Evolutionary conservation across 2,797 vertebrate genomes (phyloP).

Genomic region (Sebastes steindachneri): DNA sequence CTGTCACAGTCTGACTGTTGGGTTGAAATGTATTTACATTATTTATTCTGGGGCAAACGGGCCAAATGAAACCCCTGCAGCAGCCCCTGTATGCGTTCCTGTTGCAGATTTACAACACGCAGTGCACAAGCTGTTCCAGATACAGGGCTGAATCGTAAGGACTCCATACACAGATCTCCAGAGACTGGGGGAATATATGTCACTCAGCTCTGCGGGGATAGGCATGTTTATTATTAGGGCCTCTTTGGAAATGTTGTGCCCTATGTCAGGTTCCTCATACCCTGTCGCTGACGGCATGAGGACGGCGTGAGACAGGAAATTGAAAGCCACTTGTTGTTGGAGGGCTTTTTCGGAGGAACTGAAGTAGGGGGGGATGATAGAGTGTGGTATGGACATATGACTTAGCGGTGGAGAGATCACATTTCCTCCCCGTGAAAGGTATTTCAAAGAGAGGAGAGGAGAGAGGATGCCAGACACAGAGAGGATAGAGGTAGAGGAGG

Average conservation of each 20-base stretch:
- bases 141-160: constrained; percentile 42
- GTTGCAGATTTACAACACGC: constrained; percentile 57
- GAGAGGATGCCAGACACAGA: neutral
- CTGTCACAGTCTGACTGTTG: neutral
- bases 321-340: constrained; percentile 63
- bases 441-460: constrained; percentile 14
- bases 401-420: constrained; percentile 29
- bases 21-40: neutral
- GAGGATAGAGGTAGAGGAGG: neutral
- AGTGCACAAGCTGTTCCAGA: constrained; percentile 65
- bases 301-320: constrained; percentile 44
- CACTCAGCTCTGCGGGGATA: constrained; percentile 57
- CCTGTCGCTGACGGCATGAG: constrained; percentile 18
- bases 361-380: constrained; percentile 46
- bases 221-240: constrained; percentile 63
- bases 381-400: constrained; percentile 35
- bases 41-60: constrained; percentile 50
- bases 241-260: constrained; percentile 55
- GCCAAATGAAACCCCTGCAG: constrained; percentile 46
- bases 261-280: constrained; percentile 41
- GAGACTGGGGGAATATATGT: constrained; percentile 56
- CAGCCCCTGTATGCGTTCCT: constrained; percentile 35
- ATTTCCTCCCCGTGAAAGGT: constrained; percentile 34
- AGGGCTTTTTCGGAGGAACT: constrained; percentile 48
- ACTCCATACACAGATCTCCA: constrained; percentile 35